Percentiles rank a stretch among this genome's conserved stretches.
These are phyloP conservation scores for Rhynchopsitta pachyrhyncha DNA, from an alignment of 2,113 vertebrate species.

Conservation along the genomic window DNA sequence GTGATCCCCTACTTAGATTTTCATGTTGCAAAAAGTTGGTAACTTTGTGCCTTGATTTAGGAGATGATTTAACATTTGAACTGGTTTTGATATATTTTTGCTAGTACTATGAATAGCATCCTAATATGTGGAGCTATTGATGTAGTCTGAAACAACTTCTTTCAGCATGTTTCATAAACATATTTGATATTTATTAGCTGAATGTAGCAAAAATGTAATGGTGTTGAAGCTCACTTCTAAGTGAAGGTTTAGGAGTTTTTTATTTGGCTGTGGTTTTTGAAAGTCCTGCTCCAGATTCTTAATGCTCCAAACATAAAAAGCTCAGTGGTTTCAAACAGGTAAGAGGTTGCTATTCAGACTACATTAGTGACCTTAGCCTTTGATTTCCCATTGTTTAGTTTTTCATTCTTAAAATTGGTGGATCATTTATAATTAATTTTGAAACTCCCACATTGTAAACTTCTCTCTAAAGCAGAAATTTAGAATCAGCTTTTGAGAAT, in stretches of 20 bases:
- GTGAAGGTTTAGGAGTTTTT: background rate
- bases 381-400: background rate
- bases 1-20: background rate
- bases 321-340: background rate
- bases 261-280: background rate
- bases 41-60: background rate
- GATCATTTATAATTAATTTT: background rate
- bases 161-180: background rate
- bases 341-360: background rate
- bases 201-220: background rate
- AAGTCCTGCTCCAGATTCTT: background rate
- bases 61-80: background rate
- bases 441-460: background rate
- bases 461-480: background rate
- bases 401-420: background rate
- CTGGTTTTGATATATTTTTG: background rate
- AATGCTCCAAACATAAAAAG: background rate
- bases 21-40: background rate
- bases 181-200: background rate
- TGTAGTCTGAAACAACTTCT: background rate
- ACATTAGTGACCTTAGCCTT: background rate
- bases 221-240: background rate
- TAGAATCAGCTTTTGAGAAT: background rate
- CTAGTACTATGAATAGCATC: accelerated
- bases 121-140: background rate